A percentile compares a stretch with the other conserved stretches of the same genome.
These are phyloP conservation scores for Drosophila suboccidentalis DNA, from an alignment of 2,888 invertebrate species.

Conservation along the genomic window DNA sequence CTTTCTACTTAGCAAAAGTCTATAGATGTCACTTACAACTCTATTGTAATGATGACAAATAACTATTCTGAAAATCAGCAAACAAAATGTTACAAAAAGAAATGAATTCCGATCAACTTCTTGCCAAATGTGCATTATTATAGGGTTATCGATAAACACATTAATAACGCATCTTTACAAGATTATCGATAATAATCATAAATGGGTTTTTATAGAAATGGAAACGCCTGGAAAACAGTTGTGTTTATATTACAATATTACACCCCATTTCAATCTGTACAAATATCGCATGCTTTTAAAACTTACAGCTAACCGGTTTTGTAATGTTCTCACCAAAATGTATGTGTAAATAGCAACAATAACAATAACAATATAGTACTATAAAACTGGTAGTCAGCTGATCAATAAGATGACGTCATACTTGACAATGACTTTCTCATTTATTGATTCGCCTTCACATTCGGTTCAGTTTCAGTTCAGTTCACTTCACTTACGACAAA, in stretches of 20 bases:
- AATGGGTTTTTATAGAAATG: neutral
- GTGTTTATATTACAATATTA: conserved; percentile 1
- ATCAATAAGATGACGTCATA: conserved; percentile 51
- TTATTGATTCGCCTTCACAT: conserved; percentile 32
- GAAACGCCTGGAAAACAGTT: neutral
- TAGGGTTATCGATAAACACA: neutral
- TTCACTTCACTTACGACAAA: conserved; percentile 38
- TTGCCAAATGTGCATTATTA: neutral
- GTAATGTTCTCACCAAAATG: conserved; percentile 30
- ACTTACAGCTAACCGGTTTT: conserved; percentile 52
- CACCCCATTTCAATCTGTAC: conserved; percentile 8
- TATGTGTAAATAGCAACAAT: conserved; percentile 7
- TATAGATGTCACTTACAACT: neutral
- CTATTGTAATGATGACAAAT: neutral
- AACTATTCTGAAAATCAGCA: neutral
- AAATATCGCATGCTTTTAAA: conserved; percentile 22
- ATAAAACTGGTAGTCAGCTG: conserved; percentile 39
- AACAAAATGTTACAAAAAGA: neutral
- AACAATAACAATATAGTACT: neutral
- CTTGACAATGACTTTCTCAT: conserved; percentile 58
- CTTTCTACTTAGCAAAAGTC: neutral
- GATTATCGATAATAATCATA: conserved; percentile 6
- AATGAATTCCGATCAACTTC: neutral
- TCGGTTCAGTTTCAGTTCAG: conserved; percentile 36
- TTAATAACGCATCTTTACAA: neutral